A percentile compares a stretch with the other conserved stretches of the same genome.
Conservation (phyloP, 2,113 vertebrate species). For the Lamprologus lemairii region DNA sequence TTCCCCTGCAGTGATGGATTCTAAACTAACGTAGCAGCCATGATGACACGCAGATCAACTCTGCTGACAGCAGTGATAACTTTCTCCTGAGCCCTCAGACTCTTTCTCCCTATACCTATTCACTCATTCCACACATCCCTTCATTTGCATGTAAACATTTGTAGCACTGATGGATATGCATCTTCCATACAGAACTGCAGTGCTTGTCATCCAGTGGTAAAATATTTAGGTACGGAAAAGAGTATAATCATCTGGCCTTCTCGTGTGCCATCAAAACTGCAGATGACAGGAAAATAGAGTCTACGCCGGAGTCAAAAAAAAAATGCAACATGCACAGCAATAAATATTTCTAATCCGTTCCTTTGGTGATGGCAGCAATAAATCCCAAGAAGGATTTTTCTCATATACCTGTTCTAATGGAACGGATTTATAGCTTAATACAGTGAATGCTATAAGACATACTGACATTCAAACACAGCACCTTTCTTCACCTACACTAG, state of each 20-base stretch:
- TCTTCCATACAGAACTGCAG: neutral
- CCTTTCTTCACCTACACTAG: neutral
- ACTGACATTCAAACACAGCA: conserved; percentile 26
- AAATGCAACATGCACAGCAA: conserved; percentile 33
- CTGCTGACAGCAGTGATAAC: conserved; percentile 54
- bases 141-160: conserved; percentile 43
- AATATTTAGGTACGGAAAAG: conserved; percentile 17
- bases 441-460: neutral
- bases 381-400: conserved; percentile 27
- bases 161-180: conserved; percentile 21
- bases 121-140: conserved; percentile 2
- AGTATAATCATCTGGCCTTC: conserved; percentile 30
- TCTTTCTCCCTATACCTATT: neutral
- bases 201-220: conserved; percentile 20
- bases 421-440: conserved; percentile 32
- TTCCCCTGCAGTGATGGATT: conserved; percentile 58
- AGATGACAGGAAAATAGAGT: conserved; percentile 40
- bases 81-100: conserved; percentile 28
- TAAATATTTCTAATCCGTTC: conserved; percentile 50
- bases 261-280: conserved; percentile 35
- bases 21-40: conserved; percentile 51
- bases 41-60: conserved; percentile 62
- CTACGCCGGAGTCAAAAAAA: conserved; percentile 23
- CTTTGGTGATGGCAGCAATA: conserved; percentile 36
- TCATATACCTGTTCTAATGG: conserved; percentile 4